Evolutionary conservation across 92 coral and sea anemone species (phyloP).

Genomic region (Heteractis magnifica): DNA sequence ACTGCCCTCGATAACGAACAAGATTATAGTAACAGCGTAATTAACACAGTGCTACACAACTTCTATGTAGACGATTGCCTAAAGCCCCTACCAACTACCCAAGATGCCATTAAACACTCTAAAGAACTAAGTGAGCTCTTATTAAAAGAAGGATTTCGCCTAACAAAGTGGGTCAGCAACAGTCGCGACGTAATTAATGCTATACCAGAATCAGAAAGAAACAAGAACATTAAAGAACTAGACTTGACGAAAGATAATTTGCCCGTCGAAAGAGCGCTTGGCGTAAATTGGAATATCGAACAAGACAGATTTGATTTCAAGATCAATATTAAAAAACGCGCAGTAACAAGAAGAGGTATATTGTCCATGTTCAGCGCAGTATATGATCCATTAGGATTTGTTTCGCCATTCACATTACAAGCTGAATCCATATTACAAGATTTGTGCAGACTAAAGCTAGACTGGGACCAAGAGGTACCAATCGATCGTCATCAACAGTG

Average conservation of each 20-base stretch:
- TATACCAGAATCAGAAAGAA: conserved; percentile 11
- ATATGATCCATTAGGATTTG: conserved; percentile 26
- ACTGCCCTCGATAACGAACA: conserved; percentile 12
- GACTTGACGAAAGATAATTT: background rate
- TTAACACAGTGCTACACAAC: conserved; percentile 7
- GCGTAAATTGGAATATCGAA: background rate
- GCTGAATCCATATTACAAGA: conserved; percentile 18
- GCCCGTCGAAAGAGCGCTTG: conserved; percentile 17
- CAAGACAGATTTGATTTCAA: background rate
- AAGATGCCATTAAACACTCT: background rate
- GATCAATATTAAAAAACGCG: background rate
- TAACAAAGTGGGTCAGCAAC: conserved; percentile 24
- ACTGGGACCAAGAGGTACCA: conserved; percentile 17
- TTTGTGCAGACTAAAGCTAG: background rate
- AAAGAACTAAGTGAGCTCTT: conserved; percentile 2
- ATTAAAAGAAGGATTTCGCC: conserved; percentile 11
- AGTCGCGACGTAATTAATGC: background rate
- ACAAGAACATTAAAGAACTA: conserved; percentile 16
- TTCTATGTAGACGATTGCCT: conserved; percentile 27
- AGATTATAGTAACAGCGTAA: background rate
- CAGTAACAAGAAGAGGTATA: conserved; percentile 2
- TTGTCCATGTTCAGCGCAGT: conserved; percentile 3
- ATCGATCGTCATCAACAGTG: conserved; percentile 4
- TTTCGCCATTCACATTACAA: conserved; percentile 2
- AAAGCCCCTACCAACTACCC: conserved; percentile 2